Base-by-base conservation (phyloP, 2,888 invertebrate species). In the Chalcis sispes region DNA sequence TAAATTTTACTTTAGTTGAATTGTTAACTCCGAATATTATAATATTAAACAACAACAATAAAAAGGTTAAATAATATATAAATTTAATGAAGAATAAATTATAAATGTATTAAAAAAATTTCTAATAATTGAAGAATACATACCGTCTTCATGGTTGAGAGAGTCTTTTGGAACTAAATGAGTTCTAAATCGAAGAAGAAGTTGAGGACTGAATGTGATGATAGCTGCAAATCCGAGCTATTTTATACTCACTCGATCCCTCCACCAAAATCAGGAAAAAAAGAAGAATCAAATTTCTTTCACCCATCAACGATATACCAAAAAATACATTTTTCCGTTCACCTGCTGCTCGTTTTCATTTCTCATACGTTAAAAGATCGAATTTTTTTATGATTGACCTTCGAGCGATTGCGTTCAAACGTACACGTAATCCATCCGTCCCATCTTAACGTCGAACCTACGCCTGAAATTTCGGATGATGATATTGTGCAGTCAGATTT, bases 101-200 rank as follows among this genome's bases (percentile, higher is more conserved):
- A n/a, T n/a, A n/a, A n/a, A n/a, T n/a, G n/a, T n/a, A n/a, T n/a
- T n/a, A n/a, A n/a, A n/a, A n/a, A 4, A 50, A 50, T 20, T 13
- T 20, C 10, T 50, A 50, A 52, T n/a, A 42, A 56, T 42, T 46
- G 7, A 36, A 7, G 20, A 29, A 36, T 54, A 72, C 65, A n/a
- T 62, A 72, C 72, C 48, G 65, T 42, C 54, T 72, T 72, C 72
- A 72, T 72, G 15, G 58, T 72, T 54, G 58, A 46, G 62, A 20
- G 29, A 2, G 62, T 18, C 10, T 65, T 27, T 25, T 10, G 40
- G 59, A 59, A 36, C 59, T 25, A 61, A 3, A 46, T n/a, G 50
- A 62, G 54, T 50, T 54, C 62, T 42, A 23, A 32, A 25, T 25
- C 32, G 36, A 15, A 56, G 23, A 27, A 65, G 72, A 18, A 10